Evolutionary conservation across 2,797 vertebrate species (phyloP), one percentile per base, ranked within the genome.

Genomic region (Gambusia yucatana): DNA sequence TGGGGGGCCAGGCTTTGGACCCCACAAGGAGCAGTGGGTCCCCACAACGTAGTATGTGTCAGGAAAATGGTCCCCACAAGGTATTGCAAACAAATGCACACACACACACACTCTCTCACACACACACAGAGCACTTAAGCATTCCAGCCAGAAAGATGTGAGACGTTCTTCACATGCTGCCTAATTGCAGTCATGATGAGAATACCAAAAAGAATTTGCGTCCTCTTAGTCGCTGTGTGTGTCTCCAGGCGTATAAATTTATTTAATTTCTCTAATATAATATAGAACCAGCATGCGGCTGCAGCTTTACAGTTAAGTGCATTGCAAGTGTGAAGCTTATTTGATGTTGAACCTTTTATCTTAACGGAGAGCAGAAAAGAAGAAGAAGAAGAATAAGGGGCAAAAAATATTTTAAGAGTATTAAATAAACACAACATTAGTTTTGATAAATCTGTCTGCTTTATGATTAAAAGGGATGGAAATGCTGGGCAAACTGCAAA

Each of bases 111-210:
- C 4, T 20, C 75, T 76, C 57, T 75, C 78, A 79, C 41, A 46
- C 72, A 79, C 47, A 86, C 61, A 83, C 61, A 70, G 14, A 78
- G 76, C 78, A 82, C 75, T 80, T 47, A 80, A 83, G 63, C 30
- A 78, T 52, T 41, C 55, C 79, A 81, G 52, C 50, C 73, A 74
- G 81, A 61, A 69, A 78, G 74, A 77, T 55, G 78, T 36, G 74
- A 85, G 77, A 72, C 71, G 20, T 61, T 71, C 77, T 61, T 36
- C n/a, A 7, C 69, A 44, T 13, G 50, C 80, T 78, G 81, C 75
- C 73, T 86, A 84, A 88, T 87, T 81, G 83, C 71, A 67, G 65
- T 78, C 80, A 82, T 84, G 88, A 89, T 63, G 33, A 80, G 88
- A 89, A 90, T 89, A 82, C 77, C 75, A 79, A 90, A 39, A 41